Evolutionary conservation across 2,113 vertebrate genomes (phyloP).

Genomic region (Oncorhynchus masou): DNA sequence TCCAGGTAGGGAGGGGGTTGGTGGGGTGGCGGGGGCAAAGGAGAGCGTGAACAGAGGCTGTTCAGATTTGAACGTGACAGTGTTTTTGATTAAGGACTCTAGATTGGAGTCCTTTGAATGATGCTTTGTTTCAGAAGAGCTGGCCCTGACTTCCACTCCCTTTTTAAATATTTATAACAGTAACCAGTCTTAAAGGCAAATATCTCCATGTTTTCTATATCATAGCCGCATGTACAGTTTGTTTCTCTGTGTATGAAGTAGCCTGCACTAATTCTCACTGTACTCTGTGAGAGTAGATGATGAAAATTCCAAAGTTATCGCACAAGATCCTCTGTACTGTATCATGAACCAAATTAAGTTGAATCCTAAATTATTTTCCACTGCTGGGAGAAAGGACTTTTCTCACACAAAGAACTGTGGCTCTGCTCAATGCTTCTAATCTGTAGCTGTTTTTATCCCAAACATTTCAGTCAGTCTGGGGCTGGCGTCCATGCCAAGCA

Average conservation of each 20-base stretch:
- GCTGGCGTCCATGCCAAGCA: too few relatives aligned
- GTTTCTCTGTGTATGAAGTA: background rate
- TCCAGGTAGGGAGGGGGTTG: too few relatives aligned
- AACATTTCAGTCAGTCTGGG: too few relatives aligned
- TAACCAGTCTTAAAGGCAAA: too few relatives aligned
- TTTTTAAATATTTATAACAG: background rate
- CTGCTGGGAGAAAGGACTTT: too few relatives aligned
- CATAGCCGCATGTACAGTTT: background rate
- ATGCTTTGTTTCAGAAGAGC: background rate
- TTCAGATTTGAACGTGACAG: constrained; percentile 6
- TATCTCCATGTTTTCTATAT: background rate
- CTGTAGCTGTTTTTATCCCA: too few relatives aligned
- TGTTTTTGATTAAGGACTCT: constrained; percentile 11
- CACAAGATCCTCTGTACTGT: background rate
- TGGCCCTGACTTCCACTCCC: background rate
- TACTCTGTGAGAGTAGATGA: background rate
- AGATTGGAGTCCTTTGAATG: background rate
- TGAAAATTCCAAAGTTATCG: background rate
- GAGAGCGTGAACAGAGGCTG: background rate
- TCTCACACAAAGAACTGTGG: too few relatives aligned
- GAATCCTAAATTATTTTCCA: background rate
- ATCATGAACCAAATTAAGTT: background rate
- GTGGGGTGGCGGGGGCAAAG: background rate
- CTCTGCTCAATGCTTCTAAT: too few relatives aligned
- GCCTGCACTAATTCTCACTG: background rate